These are phyloP conservation scores for Oceanites oceanicus DNA, from an alignment of 2,113 vertebrate genomes.

Conservation along the genomic window DNA sequence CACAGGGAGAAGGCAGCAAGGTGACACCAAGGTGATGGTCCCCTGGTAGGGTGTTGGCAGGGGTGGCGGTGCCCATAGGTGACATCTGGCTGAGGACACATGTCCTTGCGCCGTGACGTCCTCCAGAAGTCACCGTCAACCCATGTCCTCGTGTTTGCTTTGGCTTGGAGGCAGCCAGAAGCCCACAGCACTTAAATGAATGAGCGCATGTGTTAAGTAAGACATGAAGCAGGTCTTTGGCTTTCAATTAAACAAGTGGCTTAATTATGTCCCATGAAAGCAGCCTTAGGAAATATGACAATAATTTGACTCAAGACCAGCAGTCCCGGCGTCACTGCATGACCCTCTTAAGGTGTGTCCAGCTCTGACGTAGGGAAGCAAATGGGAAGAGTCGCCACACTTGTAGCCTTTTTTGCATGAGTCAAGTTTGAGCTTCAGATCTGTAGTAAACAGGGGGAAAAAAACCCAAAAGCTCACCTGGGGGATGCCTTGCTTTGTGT, in stretches of 20 bases:
- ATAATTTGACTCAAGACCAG: neutral
- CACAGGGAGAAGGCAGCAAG: neutral
- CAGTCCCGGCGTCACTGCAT: neutral
- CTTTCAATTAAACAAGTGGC: neutral
- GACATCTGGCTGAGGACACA: neutral
- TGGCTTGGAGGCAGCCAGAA: neutral
- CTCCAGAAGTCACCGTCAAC: neutral
- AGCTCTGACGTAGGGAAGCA: neutral
- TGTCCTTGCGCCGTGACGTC: accelerated
- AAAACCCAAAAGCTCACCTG: neutral
- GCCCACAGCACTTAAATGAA: neutral
- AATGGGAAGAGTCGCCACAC: neutral
- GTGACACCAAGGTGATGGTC: neutral
- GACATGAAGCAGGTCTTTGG: neutral
- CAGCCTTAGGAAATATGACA: neutral
- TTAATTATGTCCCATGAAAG: neutral
- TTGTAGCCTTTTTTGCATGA: neutral
- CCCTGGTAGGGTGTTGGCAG: neutral
- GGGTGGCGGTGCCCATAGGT: neutral
- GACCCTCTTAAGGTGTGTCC: neutral
- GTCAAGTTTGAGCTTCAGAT: neutral
- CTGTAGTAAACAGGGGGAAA: neutral
- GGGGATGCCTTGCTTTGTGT: neutral
- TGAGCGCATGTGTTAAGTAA: neutral
- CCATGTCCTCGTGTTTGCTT: neutral